A percentile compares a stretch with the other conserved stretches of the same genome.
phyloP scores from a whole-genome alignment of 2,113 vertebrate genomes.

The Anolis sagrei region DNA sequence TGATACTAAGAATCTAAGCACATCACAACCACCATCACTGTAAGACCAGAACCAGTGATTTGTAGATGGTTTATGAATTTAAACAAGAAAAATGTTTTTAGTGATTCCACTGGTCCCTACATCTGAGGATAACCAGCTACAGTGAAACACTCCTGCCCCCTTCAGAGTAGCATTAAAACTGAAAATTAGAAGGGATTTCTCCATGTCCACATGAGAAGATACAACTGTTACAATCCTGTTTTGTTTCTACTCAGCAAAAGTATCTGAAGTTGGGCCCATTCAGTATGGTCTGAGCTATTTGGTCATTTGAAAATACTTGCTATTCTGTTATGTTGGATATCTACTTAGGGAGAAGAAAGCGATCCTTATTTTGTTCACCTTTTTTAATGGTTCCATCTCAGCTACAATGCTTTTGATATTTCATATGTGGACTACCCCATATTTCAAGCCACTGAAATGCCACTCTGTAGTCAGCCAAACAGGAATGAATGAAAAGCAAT shows the following conservation, averaged over 20 bases:
- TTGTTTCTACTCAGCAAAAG: neutral
- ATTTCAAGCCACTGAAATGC: neutral
- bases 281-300: neutral
- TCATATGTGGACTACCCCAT: neutral
- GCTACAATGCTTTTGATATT: neutral
- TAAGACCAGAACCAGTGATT: too few relatives aligned
- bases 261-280: neutral
- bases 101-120: fast-evolving
- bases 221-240: neutral
- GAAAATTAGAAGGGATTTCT: neutral
- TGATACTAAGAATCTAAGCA: too few relatives aligned
- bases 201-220: neutral
- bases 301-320: neutral
- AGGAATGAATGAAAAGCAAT: neutral
- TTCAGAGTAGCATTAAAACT: neutral
- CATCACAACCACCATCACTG: too few relatives aligned
- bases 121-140: neutral
- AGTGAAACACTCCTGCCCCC: neutral
- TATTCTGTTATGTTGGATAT: neutral
- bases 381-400: neutral
- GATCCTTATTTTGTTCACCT: neutral
- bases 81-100: neutral
- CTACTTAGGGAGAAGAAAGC: neutral
- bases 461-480: neutral
- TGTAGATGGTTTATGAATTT: neutral